Evolutionary conservation across 2,113 vertebrate species (phyloP), one percentile per base, ranked within the genome.

Genomic region (Stegastes partitus): DNA sequence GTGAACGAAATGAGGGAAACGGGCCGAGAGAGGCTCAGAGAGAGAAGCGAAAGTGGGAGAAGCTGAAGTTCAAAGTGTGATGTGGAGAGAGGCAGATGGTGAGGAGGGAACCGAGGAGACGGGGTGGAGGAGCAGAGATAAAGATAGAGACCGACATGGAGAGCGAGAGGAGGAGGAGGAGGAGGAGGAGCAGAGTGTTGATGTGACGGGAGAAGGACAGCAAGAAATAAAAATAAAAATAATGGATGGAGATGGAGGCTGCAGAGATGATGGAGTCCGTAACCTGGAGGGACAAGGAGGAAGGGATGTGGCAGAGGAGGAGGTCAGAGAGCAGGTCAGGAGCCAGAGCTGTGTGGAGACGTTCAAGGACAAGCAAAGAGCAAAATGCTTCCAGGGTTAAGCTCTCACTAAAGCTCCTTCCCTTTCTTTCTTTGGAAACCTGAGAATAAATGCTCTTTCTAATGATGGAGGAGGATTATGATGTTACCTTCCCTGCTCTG

Each of bases 51-150:
- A 10, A 54, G 28, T 19, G 9, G 16, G 53, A 64, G 18, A 69
- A n/a, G n/a, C 14, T 67, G 18, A 73, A 74, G 72, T 74, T 74
- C 45, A 79, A 64, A 80, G 71, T 39, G 25, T 37, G 39, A 39
- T 66, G 4, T 28, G 54, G 42, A 51, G 19, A 11, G 26, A 44
- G 44, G 26, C 78, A 82, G 65, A 73, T 66, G 54, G 49, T 16
- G 45, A 62, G 58, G 47, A 66, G 63, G 39, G 53, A 47, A 68
- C 63, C 11, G 39, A 34, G 15, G 53, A 78, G 59, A 68, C 55
- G 37, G 42, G 28, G 31, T 34, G 49, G 37, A 79, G 67, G 50
- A 71, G 0, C 0, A 21, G 50, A 15, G 22, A 59, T 64, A 64
- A 61, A 79, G 66, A 84, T 64, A 56, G 55, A 70, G 25, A 26